Evolutionary conservation across 2,113 vertebrate genomes (phyloP).

Genomic region (Corapipo altera): DNA sequence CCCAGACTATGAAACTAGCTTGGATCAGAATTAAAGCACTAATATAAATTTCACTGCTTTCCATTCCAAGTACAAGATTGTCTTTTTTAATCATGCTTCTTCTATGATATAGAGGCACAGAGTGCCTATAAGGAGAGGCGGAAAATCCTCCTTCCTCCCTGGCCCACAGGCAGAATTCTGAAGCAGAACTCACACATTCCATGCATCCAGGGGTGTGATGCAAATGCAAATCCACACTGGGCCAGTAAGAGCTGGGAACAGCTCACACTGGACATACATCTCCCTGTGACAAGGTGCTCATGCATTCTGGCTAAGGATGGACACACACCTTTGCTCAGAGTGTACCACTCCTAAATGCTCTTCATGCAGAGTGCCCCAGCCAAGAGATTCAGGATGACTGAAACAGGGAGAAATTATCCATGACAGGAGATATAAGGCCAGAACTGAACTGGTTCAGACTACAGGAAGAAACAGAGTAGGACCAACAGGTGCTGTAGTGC

Average conservation of each 20-base stretch:
- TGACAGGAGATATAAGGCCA: neutral
- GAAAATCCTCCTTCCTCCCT: neutral
- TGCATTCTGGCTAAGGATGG: neutral
- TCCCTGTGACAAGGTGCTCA: neutral
- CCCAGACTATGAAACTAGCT: neutral
- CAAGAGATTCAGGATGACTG: neutral
- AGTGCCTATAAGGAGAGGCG: neutral
- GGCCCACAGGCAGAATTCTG: neutral
- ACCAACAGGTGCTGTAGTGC: neutral
- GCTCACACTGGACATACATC: rapidly evolving
- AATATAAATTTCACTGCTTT: neutral
- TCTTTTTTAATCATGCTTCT: neutral
- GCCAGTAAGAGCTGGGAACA: neutral
- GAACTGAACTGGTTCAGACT: neutral
- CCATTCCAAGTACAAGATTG: neutral
- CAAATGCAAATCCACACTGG: neutral
- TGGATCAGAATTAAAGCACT: neutral
- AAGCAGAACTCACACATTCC: neutral
- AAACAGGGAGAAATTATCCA: neutral
- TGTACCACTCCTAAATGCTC: neutral
- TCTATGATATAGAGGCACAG: neutral
- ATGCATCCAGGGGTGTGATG: neutral
- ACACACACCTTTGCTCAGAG: neutral
- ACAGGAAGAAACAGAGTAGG: neutral
- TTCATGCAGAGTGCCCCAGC: neutral